phyloP scores from a whole-genome alignment of 92 coral and sea anemone species.

The Scolanthus callimorphus region DNA sequence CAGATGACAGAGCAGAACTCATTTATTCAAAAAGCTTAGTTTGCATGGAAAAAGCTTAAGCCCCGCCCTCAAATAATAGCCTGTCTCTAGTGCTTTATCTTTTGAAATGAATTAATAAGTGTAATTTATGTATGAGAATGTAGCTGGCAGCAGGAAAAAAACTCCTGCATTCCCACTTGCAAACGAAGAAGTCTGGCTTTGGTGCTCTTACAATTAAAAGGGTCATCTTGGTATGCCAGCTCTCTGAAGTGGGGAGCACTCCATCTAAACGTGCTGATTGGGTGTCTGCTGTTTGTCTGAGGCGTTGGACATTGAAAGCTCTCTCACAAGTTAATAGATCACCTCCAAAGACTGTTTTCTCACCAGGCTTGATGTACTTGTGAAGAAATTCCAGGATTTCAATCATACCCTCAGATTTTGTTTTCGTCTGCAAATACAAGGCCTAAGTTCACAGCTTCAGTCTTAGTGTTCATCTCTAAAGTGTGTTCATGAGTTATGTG shows the following conservation, averaged over 20 bases:
- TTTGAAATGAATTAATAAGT: too few relatives aligned
- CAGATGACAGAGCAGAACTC: too few relatives aligned
- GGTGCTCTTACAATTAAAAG: not conserved
- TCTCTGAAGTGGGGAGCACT: not conserved
- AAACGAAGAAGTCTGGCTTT: too few relatives aligned
- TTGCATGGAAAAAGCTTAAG: too few relatives aligned
- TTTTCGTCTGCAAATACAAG: not conserved
- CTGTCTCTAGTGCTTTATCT: too few relatives aligned
- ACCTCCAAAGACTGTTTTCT: not conserved
- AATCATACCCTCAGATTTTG: conserved; percentile 10
- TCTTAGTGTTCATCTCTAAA: not conserved
- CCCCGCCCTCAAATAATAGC: too few relatives aligned
- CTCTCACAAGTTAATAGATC: not conserved
- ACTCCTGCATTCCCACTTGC: too few relatives aligned
- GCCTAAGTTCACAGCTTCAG: conserved; percentile 8
- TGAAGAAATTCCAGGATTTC: conserved; percentile 7
- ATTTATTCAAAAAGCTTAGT: too few relatives aligned
- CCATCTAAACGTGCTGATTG: not conserved
- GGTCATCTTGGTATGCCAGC: not conserved
- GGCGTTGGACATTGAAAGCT: not conserved
- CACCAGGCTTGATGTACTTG: not conserved
- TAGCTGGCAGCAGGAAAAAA: too few relatives aligned
- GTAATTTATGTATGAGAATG: too few relatives aligned
- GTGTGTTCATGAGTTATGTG: conserved; percentile 5
- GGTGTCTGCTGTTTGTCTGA: not conserved